Evolutionary conservation across 2,888 invertebrate species (phyloP), one percentile per base, ranked within the genome.

Genomic region (Thyatira batis): DNA sequence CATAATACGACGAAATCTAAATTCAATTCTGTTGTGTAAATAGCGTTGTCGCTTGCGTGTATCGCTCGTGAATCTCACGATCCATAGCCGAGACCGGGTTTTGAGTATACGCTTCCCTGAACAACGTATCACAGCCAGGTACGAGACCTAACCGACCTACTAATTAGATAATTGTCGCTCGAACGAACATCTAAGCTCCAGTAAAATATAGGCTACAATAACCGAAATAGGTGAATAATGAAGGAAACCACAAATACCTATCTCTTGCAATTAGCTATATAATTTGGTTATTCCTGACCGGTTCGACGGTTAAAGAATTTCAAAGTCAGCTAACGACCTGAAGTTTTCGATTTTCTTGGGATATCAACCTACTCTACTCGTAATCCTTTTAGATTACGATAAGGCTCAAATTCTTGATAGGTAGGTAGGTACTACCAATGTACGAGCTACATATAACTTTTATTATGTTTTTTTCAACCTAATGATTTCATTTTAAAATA

Each of bases 151-250:
- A 71, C 82, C 80, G 77, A 85, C 80, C 88, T 77, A 75, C 76
- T 87, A 87, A 89, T 89, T 82, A 78, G 73, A 87, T 89, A 74
- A 82, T 67, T 62, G 58, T 77, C 83, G 80, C 80, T 76, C 72
- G 70, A 76, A 52, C 70, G 85, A 78, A 84, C 85, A 78, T 82
- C 81, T 80, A 76, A 85, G 84, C 76, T 61, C 62, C 61, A 53
- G 57, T 48, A 65, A 61, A 68, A 63, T 65, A 68, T 27, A 57
- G 52, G 53, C 60, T 52, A 50, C 55, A 49, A 60, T 52, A 54
- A 52, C 53, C 50, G 20, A 33, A 43, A 48, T 53, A 45, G 28
- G 45, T 45, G 13, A 49, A 48, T 48, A 57, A 55, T 45, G 43
- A 55, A 48, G 57, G 33, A 49, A 52, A 54, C 55, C 52, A 52